These are phyloP conservation scores for Serinus canaria DNA, from an alignment of 2,113 vertebrate species.

Conservation along the genomic window DNA sequence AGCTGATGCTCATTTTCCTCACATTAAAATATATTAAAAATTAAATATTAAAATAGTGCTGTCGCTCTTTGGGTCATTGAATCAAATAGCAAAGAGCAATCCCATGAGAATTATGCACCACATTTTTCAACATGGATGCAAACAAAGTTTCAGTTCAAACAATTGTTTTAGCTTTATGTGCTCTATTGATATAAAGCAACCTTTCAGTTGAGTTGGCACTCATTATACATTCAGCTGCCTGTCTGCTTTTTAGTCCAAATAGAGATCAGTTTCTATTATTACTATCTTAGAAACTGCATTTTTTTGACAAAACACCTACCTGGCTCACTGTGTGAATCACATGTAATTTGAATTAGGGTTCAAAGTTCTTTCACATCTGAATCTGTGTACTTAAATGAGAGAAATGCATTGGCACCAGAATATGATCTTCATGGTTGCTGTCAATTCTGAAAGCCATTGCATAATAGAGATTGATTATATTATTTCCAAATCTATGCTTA, in stretches of 20 bases:
- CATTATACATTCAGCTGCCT: background rate
- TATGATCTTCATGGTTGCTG: background rate
- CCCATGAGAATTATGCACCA: background rate
- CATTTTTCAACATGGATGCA: background rate
- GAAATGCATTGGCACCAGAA: background rate
- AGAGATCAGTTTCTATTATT: background rate
- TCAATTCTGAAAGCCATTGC: background rate
- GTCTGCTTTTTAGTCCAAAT: background rate
- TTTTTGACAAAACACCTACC: background rate
- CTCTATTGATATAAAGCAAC: background rate
- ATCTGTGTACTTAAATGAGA: background rate
- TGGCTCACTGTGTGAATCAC: background rate
- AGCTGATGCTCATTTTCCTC: background rate
- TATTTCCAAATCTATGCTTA: background rate
- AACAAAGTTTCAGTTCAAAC: background rate
- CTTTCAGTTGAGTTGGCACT: background rate
- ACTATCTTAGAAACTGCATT: background rate
- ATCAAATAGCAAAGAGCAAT: background rate
- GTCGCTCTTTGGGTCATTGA: background rate
- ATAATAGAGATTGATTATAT: background rate
- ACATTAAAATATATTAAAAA: background rate
- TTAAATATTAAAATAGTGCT: background rate
- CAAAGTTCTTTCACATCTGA: background rate
- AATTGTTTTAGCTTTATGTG: background rate
- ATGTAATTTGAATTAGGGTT: background rate